These are phyloP conservation scores for Campoletis sonorensis DNA, from an alignment of 1,140 invertebrate species.

Conservation along the genomic window DNA sequence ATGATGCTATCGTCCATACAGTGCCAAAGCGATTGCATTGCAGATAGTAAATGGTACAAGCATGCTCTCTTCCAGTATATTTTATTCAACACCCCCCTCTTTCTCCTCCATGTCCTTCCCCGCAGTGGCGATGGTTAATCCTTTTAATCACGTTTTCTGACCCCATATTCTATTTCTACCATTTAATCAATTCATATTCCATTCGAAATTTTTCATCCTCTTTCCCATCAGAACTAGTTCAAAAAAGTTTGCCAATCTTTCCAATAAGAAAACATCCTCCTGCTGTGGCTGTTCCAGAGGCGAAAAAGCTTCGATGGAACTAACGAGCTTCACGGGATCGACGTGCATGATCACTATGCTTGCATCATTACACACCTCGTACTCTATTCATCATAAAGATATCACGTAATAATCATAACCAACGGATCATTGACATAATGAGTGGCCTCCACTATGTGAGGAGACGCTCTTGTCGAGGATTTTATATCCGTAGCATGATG, in stretches of 20 bases:
- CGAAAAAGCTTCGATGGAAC: neutral
- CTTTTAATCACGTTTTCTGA: neutral
- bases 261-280: too few relatives aligned
- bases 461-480: neutral
- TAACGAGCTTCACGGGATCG: neutral
- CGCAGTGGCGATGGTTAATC: too few relatives aligned
- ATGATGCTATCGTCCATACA: slow-evolving; percentile 75
- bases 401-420: slow-evolving; percentile 34
- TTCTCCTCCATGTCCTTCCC: too few relatives aligned
- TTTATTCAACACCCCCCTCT: neutral
- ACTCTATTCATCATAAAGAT: slow-evolving; percentile 27
- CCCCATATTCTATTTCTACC: neutral
- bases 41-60: slow-evolving; percentile 65
- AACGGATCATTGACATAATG: slow-evolving; percentile 45
- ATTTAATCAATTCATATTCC: too few relatives aligned
- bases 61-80: neutral
- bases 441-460: slow-evolving; percentile 4
- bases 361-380: slow-evolving; percentile 14
- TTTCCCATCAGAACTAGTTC: too few relatives aligned
- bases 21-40: slow-evolving; percentile 76
- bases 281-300: too few relatives aligned
- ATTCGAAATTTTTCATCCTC: too few relatives aligned
- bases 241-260: too few relatives aligned
- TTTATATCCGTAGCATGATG: slow-evolving; percentile 7
- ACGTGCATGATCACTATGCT: neutral